Conservation (phyloP, 1,140 invertebrate genomes). For the Drosophila nikananu region DNA sequence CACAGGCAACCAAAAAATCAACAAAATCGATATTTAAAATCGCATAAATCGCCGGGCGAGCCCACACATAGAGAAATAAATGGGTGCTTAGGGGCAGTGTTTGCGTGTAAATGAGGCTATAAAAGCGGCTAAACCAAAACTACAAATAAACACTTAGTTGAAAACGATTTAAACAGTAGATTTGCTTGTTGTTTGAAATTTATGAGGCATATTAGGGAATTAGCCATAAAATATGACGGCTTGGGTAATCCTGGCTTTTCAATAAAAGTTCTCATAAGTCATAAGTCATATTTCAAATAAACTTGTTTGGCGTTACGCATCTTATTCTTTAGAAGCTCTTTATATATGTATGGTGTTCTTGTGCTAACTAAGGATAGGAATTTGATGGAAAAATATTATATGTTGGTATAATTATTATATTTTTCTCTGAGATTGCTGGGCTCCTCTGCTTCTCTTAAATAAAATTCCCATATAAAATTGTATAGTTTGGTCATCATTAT, state of each 20-base stretch:
- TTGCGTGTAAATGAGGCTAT: slow-evolving; percentile 1
- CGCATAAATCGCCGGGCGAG: slow-evolving; percentile 72
- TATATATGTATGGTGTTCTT: no score
- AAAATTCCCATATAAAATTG: background rate
- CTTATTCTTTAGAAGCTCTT: background rate
- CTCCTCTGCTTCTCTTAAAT: no score
- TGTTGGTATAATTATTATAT: background rate
- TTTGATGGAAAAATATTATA: background rate
- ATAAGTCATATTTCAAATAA: background rate
- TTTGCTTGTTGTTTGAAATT: background rate
- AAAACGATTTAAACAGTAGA: background rate
- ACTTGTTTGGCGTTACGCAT: background rate
- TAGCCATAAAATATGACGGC: background rate
- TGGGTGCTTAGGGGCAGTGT: slow-evolving; percentile 15
- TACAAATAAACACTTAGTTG: slow-evolving; percentile 3
- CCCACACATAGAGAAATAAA: slow-evolving; percentile 37
- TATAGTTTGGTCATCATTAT: slow-evolving; percentile 1
- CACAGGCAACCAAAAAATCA: slow-evolving; percentile 70
- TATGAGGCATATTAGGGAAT: background rate
- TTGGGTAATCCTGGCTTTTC: background rate
- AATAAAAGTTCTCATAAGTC: background rate
- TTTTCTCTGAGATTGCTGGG: background rate
- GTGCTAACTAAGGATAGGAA: background rate
- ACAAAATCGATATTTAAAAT: slow-evolving; percentile 85
- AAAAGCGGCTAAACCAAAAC: background rate